Base-by-base conservation (phyloP, 2,888 invertebrate species). In the Molorchus minor region DNA sequence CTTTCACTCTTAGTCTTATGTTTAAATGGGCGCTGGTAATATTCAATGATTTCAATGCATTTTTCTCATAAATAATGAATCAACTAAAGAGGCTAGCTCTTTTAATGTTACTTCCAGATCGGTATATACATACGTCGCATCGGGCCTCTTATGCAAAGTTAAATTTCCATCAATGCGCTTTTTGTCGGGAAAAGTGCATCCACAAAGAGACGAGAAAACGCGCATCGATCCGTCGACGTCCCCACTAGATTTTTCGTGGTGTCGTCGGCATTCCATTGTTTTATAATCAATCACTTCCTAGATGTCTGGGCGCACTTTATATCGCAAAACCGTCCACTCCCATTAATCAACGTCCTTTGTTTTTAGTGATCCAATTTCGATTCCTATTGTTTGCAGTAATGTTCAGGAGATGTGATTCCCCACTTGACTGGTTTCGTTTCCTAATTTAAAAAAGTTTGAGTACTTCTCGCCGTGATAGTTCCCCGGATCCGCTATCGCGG, bases 331-430 rank as follows among this genome's bases (percentile, higher is more conserved):
- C 73, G 71, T 71, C 75, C 73, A 70, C 69, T 71, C 71, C 74
- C 79, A 79, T 79, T 79, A 79, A 79, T 79, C 79, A 79, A 76
- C 69, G 78, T 79, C 79, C 74, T 61, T 77, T 78, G 78, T 78
- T 79, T 78, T 77, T 77, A 70, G 75, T 75, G 76, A 77, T 78
- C 78, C 77, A 78, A 79, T 79, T 79, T 77, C 78, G 76, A 71
- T 76, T 76, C 72, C 77, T 75, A 77, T 77, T 77, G 75, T 75
- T 76, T 70, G 72, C 66, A 60, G 68, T 68, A 72, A 76, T 74
- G 76, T 75, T 70, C 65, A 10, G 51, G 69, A 67, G 72, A 73
- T 74, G 75, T 74, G 73, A 75, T 74, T 71, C 73, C 64, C 68
- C 68, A 72, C 72, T 73, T 69, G 71, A 71, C 67, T 72, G 70